Evolutionary conservation across 1,140 invertebrate species (phyloP).

Genomic region (Choristoneura fumiferana): DNA sequence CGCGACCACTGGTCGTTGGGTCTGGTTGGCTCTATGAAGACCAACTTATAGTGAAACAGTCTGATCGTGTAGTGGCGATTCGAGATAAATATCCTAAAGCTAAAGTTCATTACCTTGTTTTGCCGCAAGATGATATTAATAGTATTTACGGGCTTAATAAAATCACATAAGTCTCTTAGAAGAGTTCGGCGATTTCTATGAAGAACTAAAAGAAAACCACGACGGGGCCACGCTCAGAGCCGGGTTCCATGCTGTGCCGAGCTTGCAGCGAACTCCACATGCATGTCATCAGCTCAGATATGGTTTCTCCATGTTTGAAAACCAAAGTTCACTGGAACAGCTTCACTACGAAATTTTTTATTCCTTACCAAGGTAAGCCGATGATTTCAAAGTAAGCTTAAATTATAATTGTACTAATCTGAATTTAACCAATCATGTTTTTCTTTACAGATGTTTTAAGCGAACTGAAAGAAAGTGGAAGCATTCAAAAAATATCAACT

Average conservation of each 20-base stretch:
- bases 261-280: slow-evolving; percentile 92
- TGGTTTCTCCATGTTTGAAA: slow-evolving; percentile 89
- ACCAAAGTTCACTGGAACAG: slow-evolving; percentile 95
- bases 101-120: slow-evolving; percentile 86
- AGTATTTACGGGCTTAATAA: slow-evolving; percentile 83
- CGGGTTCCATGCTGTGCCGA: slow-evolving; percentile 92
- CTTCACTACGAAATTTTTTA: slow-evolving; percentile 90
- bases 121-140: slow-evolving; percentile 86
- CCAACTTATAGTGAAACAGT: slow-evolving; percentile 82
- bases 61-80: slow-evolving; percentile 85
- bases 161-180: slow-evolving; percentile 84
- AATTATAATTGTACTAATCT: slow-evolving; percentile 20
- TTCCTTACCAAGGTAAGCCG: slow-evolving; percentile 84
- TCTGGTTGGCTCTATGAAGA: slow-evolving; percentile 84
- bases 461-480: slow-evolving; percentile 80
- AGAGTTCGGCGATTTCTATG: slow-evolving; percentile 85
- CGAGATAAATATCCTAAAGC: slow-evolving; percentile 90
- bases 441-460: slow-evolving; percentile 81
- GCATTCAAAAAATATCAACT: slow-evolving; percentile 78
- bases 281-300: slow-evolving; percentile 94
- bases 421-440: slow-evolving; percentile 29
- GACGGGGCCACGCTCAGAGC: slow-evolving; percentile 77
- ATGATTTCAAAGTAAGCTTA: slow-evolving; percentile 15
- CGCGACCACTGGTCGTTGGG: slow-evolving; percentile 60
- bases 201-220: slow-evolving; percentile 72